A percentile compares a stretch with the other conserved stretches of the same genome.
Evolutionary conservation across 2,113 vertebrate genomes (phyloP).

Genomic region (Aegotheles bennettii): DNA sequence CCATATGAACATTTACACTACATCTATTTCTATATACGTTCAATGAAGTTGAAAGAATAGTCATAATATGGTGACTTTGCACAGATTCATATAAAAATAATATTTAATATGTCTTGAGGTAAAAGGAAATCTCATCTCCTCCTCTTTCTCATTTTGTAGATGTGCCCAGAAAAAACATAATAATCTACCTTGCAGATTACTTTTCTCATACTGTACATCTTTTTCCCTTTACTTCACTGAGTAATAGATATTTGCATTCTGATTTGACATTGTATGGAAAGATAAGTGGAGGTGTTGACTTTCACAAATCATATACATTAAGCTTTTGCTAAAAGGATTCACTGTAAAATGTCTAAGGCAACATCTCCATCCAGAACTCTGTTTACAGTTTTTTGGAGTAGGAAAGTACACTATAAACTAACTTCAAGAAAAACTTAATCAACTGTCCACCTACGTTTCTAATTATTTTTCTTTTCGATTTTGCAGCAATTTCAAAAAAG

Average conservation of each 20-base stretch:
- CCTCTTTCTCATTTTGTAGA: not conserved
- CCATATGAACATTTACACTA: not conserved
- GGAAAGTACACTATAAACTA: not conserved
- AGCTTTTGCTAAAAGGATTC: conserved; percentile 70
- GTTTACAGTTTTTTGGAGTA: not conserved
- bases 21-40: not conserved
- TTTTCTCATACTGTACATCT: not conserved
- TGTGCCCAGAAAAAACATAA: not conserved
- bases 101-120: not conserved
- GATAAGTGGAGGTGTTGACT: conserved; percentile 74
- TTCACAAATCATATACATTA: conserved; percentile 78
- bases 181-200: not conserved
- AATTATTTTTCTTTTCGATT: not conserved
- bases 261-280: conserved; percentile 69
- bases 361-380: not conserved
- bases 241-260: conserved; percentile 59
- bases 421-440: not conserved
- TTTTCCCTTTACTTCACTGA: not conserved
- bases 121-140: not conserved
- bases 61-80: not conserved
- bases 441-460: not conserved
- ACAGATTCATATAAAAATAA: not conserved
- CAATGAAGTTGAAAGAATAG: not conserved
- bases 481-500: not conserved
- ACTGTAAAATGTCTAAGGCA: not conserved